Evolutionary conservation across 2,797 vertebrate species (phyloP).

Genomic region (Girardinus metallicus): DNA sequence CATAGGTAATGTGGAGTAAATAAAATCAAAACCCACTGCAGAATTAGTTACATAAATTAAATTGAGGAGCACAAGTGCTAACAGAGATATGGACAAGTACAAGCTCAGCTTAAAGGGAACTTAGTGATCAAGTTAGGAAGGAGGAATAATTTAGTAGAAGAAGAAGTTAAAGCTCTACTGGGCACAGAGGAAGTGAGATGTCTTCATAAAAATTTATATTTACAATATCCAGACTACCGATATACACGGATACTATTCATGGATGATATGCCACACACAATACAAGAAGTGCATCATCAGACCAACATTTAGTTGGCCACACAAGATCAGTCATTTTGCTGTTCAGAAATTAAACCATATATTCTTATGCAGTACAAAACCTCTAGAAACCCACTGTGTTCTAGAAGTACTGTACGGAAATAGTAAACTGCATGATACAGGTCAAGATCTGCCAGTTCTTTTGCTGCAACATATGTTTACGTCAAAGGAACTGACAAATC

Average conservation of each 20-base stretch:
- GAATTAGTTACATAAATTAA: constrained; percentile 25
- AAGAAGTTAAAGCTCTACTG: constrained; percentile 48
- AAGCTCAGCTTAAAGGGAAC: constrained; percentile 12
- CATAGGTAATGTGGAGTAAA: constrained; percentile 22
- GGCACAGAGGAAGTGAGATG: constrained; percentile 35
- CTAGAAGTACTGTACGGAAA: not conserved
- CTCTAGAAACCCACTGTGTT: not conserved
- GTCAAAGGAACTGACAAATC: not conserved
- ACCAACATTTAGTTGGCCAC: constrained; percentile 31
- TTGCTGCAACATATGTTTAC: not conserved
- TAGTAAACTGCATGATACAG: not conserved
- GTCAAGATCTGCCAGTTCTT: not conserved
- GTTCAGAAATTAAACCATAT: not conserved
- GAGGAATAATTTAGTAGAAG: constrained; percentile 15
- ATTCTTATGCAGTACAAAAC: not conserved
- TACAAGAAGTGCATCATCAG: constrained; percentile 27
- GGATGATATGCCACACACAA: constrained; percentile 19
- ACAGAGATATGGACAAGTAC: constrained; percentile 26
- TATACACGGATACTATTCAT: constrained; percentile 6
- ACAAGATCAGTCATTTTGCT: not conserved
- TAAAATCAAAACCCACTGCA: constrained; percentile 27
- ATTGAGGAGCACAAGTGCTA: constrained; percentile 29
- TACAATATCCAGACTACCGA: constrained; percentile 11
- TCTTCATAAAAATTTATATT: constrained; percentile 67
- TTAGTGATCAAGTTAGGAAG: constrained; percentile 14